Evolutionary conservation across 2,888 invertebrate genomes (phyloP).

Genomic region (Tolmerus cingulatus): DNA sequence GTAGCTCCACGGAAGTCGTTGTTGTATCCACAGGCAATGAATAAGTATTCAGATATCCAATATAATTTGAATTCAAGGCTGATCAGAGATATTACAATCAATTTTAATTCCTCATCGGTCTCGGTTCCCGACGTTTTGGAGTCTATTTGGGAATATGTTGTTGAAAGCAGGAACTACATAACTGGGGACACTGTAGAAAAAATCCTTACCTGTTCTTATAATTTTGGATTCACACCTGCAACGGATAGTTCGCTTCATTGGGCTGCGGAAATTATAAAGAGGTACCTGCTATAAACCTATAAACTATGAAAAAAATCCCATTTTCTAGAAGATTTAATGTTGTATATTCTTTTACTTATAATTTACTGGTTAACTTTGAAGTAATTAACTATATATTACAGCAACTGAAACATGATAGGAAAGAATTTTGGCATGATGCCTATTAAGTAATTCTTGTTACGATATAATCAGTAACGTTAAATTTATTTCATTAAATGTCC

Average conservation of each 20-base stretch:
- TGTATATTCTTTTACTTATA: background rate
- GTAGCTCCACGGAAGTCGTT: conserved; percentile 58
- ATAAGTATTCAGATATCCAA: conserved; percentile 58
- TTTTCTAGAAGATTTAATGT: background rate
- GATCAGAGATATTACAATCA: conserved; percentile 63
- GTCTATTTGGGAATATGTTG: conserved; percentile 63
- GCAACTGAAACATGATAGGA: background rate
- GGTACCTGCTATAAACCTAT: conserved; percentile 57
- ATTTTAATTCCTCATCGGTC: conserved; percentile 61
- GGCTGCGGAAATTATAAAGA: conserved; percentile 62
- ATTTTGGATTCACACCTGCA: conserved; percentile 65
- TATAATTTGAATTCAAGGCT: conserved; percentile 63
- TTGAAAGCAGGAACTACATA: conserved; percentile 61
- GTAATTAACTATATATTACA: background rate
- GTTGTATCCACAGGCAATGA: conserved; percentile 59
- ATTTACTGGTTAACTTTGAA: background rate
- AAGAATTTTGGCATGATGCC: background rate
- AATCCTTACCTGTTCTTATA: conserved; percentile 64
- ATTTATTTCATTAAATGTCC: conserved; percentile 50
- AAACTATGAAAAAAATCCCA: too few relatives aligned
- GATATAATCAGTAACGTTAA: background rate
- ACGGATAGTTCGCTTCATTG: conserved; percentile 60
- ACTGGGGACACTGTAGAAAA: conserved; percentile 66
- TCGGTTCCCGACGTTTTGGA: conserved; percentile 65
- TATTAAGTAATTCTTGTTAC: background rate